These are phyloP conservation scores for Omphaloscelis lunosa DNA, from an alignment of 2,888 invertebrate species.

Conservation along the genomic window DNA sequence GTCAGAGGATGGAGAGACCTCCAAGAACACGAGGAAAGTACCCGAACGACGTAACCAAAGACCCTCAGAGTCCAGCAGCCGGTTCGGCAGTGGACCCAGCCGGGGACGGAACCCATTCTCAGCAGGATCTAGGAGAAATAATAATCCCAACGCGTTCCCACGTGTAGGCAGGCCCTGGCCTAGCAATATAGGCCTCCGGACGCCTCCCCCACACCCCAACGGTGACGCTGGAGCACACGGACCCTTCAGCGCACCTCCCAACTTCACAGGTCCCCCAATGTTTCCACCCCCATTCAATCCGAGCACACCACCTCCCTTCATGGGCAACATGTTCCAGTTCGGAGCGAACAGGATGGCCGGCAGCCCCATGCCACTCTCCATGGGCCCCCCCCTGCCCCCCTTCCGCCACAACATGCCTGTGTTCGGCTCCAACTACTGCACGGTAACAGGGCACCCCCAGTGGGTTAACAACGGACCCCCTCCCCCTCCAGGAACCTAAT, in stretches of 20 bases:
- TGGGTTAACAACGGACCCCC: conserved; percentile 82
- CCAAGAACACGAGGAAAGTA: conserved; percentile 74
- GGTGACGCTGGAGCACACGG: conserved; percentile 56
- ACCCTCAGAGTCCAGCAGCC: conserved; percentile 85
- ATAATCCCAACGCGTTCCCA: conserved; percentile 73
- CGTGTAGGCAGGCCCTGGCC: conserved; percentile 76
- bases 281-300: conserved; percentile 74
- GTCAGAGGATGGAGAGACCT: conserved; percentile 79
- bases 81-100: conserved; percentile 84
- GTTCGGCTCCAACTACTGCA: conserved; percentile 78
- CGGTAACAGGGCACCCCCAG: conserved; percentile 75
- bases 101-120: conserved; percentile 82
- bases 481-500: conserved; percentile 86
- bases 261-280: conserved; percentile 72
- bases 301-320: conserved; percentile 68
- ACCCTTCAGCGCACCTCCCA: conserved; percentile 72
- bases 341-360: conserved; percentile 74
- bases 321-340: conserved; percentile 77
- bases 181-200: conserved; percentile 69
- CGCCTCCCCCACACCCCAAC: conserved; percentile 76
- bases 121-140: conserved; percentile 74
- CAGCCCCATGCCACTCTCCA: conserved; percentile 69
- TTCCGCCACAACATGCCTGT: conserved; percentile 76
- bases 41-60: conserved; percentile 83
- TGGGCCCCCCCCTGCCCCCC: conserved; percentile 64